Evolutionary conservation across 2,888 invertebrate species (phyloP), one percentile per base, ranked within the genome.

Genomic region (Pollenia labialis): DNA sequence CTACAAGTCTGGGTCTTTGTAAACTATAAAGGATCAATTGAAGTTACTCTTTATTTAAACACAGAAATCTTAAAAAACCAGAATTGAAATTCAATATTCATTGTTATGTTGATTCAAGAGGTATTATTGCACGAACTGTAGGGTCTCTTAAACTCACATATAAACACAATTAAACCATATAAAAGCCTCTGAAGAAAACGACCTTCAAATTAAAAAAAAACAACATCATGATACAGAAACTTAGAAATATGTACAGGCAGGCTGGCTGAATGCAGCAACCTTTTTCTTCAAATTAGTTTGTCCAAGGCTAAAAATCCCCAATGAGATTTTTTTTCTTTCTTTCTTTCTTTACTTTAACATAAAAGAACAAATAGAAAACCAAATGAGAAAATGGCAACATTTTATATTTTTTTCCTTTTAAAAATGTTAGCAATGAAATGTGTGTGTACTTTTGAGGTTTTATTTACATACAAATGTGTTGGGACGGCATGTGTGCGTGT

Each of bases 201-300:
- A 56, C 81, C 81, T 81, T 81, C 81, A 72, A 72, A 81, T 81
- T 7, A 14, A 10, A 40, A 44, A 81, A 46, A 18, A 56, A 68
- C n/a, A n/a, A 68, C 48, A 66, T 58, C 23, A 9, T 44, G 2
- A n/a, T 50, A 32, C 48, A 23, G 6, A 46, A 56, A 46, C 23
- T 32, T 32, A 32, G 6, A 77, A 66, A 52, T 42, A 23, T 69
- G 50, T 11, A 50, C 14, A 48, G 12, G n/a, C 62, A 40, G 74
- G 18, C 10, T 8, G 9, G 48, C n/a, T 16, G 1, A 32, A 32
- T 32, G 32, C 32, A 32, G 32, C 32, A 32, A 32, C 32, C 32
- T 32, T 58, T 14, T 62, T 72, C 72, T 42, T 14, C 52, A 72
- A 82, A 82, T 82, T 82, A 82, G 75, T 75, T 82, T 75, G 48